Evolutionary conservation across 2,113 vertebrate genomes (phyloP).

Genomic region (Sprattus sprattus): DNA sequence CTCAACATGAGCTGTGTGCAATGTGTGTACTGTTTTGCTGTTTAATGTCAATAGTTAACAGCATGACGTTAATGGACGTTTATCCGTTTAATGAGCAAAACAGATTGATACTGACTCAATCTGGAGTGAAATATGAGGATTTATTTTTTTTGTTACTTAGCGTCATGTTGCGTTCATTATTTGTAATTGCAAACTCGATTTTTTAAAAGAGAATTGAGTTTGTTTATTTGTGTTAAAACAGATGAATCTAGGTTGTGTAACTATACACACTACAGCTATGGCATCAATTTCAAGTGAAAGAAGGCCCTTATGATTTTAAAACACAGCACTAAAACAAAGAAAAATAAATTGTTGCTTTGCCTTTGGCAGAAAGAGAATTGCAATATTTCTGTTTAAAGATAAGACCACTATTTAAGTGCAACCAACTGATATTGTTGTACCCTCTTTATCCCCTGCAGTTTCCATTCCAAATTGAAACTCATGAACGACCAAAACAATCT

Average conservation of each 20-base stretch:
- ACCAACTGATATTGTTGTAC: neutral
- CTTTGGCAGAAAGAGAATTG: neutral
- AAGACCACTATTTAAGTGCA: neutral
- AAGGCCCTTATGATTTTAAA: neutral
- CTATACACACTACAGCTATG: neutral
- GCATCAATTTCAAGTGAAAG: neutral
- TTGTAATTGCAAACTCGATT: neutral
- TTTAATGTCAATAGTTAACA: neutral
- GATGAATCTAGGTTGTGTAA: neutral
- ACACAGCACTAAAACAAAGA: neutral
- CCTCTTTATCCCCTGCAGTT: no score
- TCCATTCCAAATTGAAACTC: neutral
- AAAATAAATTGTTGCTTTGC: no score
- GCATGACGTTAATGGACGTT: neutral
- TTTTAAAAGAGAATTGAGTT: neutral
- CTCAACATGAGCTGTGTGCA: neutral
- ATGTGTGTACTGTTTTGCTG: neutral
- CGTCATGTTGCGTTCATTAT: neutral
- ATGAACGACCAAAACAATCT: neutral
- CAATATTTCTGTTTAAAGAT: neutral
- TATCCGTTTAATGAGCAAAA: neutral
- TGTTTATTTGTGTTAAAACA: neutral
- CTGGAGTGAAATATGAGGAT: no score
- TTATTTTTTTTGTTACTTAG: no score
- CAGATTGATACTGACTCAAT: neutral